Evolutionary conservation across 1,140 invertebrate genomes (phyloP).

Genomic region (Pogonus chalceus): DNA sequence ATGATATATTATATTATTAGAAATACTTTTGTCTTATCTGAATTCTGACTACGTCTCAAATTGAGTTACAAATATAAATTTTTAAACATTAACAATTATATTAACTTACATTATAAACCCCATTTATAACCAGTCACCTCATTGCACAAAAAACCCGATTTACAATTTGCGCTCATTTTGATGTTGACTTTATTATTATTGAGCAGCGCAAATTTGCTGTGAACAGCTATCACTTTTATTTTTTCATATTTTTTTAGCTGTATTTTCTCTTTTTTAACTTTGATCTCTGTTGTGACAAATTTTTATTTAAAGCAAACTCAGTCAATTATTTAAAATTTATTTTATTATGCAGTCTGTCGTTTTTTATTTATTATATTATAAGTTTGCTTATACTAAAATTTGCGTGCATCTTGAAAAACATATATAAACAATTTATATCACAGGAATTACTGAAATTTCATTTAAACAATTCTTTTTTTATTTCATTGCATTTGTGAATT

Average conservation of each 20-base stretch:
- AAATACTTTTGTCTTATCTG: conserved; percentile 19
- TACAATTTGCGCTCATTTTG: conserved; percentile 15
- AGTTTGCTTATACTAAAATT: neutral
- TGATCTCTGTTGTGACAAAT: conserved; percentile 5
- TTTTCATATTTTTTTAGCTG: neutral
- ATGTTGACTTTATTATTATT: neutral
- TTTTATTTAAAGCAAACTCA: conserved; percentile 6
- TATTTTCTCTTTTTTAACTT: conserved; percentile 12
- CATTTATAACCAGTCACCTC: conserved; percentile 31
- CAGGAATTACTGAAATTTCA: neutral
- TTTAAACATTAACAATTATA: conserved; percentile 22
- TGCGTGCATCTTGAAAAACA: conserved; percentile 3
- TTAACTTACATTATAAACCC: conserved; percentile 17
- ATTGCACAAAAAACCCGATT: conserved; percentile 39
- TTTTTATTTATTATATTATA: neutral
- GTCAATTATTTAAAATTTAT: conserved; percentile 11
- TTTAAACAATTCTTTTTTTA: neutral
- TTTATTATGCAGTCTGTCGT: conserved; percentile 1
- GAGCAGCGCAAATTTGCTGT: neutral
- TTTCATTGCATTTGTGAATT: neutral
- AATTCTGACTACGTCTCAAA: conserved; percentile 31
- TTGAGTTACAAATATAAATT: conserved; percentile 18
- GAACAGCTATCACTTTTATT: conserved; percentile 10
- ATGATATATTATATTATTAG: conserved; percentile 5
- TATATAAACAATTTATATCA: conserved; percentile 5